phyloP scores from a whole-genome alignment of 2,888 invertebrate species.

The Beris morrisii region DNA sequence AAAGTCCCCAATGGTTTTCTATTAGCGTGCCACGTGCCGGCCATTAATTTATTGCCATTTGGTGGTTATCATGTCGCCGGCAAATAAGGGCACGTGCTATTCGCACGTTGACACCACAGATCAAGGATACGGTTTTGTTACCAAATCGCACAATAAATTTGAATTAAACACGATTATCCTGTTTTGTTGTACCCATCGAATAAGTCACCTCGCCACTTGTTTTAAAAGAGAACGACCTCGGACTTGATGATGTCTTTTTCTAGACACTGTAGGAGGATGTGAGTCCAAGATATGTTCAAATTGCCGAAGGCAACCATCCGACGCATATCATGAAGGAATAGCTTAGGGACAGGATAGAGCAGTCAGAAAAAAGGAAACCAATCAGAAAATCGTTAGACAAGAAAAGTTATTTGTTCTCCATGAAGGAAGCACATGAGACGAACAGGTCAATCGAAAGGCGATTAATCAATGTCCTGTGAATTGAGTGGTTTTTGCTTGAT shows the following conservation, averaged over 20 bases:
- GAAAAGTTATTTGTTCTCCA: constrained; percentile 28
- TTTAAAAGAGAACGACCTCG: no score
- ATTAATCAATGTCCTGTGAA: constrained; percentile 36
- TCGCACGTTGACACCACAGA: constrained; percentile 31
- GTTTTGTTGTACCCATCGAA: neutral
- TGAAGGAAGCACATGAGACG: constrained; percentile 36
- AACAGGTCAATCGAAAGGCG: constrained; percentile 35
- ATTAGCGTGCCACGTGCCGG: constrained; percentile 30
- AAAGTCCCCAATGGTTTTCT: neutral
- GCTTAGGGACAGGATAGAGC: neutral
- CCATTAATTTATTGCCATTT: constrained; percentile 38
- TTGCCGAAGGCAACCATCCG: no score
- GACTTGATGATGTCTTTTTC: neutral
- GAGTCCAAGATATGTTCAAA: neutral
- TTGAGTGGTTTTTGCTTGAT: constrained; percentile 16
- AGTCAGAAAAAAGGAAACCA: constrained; percentile 30
- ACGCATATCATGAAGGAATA: neutral
- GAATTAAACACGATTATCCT: constrained; percentile 32
- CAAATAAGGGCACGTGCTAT: constrained; percentile 28
- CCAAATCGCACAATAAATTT: constrained; percentile 31
- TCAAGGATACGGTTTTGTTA: constrained; percentile 12
- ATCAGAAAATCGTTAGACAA: constrained; percentile 33
- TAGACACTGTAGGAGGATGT: neutral
- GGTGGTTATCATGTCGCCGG: constrained; percentile 24
- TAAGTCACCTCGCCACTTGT: neutral